Base-by-base conservation (phyloP, 2,113 vertebrate species). In the Nanorana parkeri region DNA sequence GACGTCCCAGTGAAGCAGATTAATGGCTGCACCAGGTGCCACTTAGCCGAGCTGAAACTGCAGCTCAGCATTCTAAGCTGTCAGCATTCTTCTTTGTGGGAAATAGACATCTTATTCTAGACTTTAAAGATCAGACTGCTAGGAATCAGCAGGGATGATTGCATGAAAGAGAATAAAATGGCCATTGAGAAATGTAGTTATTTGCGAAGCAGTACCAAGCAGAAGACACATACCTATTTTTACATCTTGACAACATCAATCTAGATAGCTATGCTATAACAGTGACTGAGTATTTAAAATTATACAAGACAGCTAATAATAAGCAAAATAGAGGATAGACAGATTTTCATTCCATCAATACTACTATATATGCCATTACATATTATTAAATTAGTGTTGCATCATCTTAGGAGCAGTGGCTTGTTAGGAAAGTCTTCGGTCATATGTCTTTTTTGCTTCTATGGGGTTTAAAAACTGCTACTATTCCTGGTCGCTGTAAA, bases 61-160 rank as follows among this genome's bases (percentile, higher is more conserved):
- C 79, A 74, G 47, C 29, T 81, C 60, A 81, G 60, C 66, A 81
- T 82, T 82, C 29, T 67, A 47, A 54, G 26, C 69, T 67, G 71
- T 67, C 52, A 58, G 41, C 20, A 16, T 82, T 23, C 21, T n/a
- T 66, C 69, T 81, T 66, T 82, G 80, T 24, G 23, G 17, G 19
- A 66, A 81, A 81, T 73, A 65, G 58, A 72, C 65, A 60, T 65
- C 58, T 81, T 74, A 41, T 66, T 29, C 41, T 15, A 61, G 67
- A 61, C 26, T 64, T 71, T 81, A 29, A 28, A 58, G n/a, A 65
- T 52, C 29, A 56, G 15, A 20, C 60, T 52, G 41, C 60, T 55
- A 29, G 19, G 58, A 74, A 63, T 17, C 69, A 55, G 28, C 51
- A 41, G 56, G 19, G 54, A 60, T 17, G 68, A 36, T 11, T 55